These are phyloP conservation scores for Empidonax traillii DNA, from an alignment of 2,113 vertebrate species.

Conservation along the genomic window DNA sequence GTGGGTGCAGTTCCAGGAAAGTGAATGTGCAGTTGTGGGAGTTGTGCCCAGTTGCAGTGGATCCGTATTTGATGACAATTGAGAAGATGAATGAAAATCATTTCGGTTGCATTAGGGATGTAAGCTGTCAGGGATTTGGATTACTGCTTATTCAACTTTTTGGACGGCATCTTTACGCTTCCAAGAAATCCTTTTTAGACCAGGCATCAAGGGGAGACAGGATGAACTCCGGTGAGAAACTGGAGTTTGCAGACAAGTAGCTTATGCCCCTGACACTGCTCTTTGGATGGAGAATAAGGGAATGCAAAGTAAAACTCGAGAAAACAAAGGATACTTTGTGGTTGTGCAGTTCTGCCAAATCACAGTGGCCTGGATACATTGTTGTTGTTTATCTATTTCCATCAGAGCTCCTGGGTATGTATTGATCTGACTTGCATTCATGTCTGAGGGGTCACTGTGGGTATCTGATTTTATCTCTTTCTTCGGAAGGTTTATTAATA, in stretches of 20 bases:
- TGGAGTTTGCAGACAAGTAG: background rate
- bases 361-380: background rate
- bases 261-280: background rate
- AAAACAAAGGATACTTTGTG: background rate
- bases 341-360: background rate
- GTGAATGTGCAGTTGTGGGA: background rate
- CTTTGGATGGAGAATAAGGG: background rate
- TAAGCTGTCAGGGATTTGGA: constrained; percentile 26
- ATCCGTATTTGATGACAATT: constrained; percentile 24
- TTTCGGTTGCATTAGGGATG: constrained; percentile 28
- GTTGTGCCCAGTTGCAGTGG: background rate
- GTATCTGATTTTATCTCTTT: constrained; percentile 39
- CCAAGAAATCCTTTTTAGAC: constrained; percentile 47
- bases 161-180: background rate
- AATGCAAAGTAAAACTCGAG: background rate
- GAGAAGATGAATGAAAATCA: constrained; percentile 54
- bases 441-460: constrained; percentile 6
- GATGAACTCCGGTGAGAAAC: background rate
- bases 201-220: background rate
- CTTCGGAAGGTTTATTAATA: constrained; percentile 53
- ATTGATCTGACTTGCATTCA: constrained; percentile 10
- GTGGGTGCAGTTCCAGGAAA: constrained; percentile 12
- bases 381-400: constrained; percentile 20
- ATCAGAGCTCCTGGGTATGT: background rate
- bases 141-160: constrained; percentile 28